Base-by-base conservation (phyloP, 2,113 vertebrate genomes). In the Prietella phreatophila region DNA sequence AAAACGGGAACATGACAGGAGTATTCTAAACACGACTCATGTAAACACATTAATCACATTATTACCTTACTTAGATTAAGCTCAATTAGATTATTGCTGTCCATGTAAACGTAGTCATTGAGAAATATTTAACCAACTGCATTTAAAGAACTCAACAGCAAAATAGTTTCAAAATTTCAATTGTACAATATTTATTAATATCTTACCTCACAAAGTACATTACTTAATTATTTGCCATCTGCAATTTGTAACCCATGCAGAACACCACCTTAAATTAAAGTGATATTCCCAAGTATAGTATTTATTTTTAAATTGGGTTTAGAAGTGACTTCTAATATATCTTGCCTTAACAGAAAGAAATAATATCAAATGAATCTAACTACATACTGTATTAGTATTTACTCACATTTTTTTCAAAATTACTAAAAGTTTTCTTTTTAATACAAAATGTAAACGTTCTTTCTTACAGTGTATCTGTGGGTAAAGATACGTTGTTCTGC, bases 391-490 rank as follows among this genome's bases (percentile, higher is more conserved):
- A 39, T 73, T 69, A 15, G 47, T 50, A 11, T 7, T n/a, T 5
- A 14, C n/a, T 14, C 13, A 19, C 2, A 67, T n/a, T 2, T 63
- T 63, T 30, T 30, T 15, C 17, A 33, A 14, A 20, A 73, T 9
- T 0, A 20, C 27, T 4, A 71, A 19, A 19, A 2, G 8, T 17
- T 36, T 36, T 8, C 17, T 47, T 76, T 76, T 11, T 78, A 50
- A n/a, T 15, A 78, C 50, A 53, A 60, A 76, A 50, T 27, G 17
- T 8, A 42, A 42, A 5, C 73, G 83, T 36, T 79, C 36, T 81
- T n/a, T n/a, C 60, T 67, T 79, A 25, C 93, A 99, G 98, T 3
- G 96, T 99, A 86, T 96, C 97, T 0, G 94, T 99, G 1, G 96
- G 96, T 47, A 93, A 93, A 0, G 93, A 96, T 78, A 91, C 92